A percentile compares a stretch with the other conserved stretches of the same genome.
Conservation (phyloP, 1,140 invertebrate genomes). For the Pygmarrhopalites habei region DNA sequence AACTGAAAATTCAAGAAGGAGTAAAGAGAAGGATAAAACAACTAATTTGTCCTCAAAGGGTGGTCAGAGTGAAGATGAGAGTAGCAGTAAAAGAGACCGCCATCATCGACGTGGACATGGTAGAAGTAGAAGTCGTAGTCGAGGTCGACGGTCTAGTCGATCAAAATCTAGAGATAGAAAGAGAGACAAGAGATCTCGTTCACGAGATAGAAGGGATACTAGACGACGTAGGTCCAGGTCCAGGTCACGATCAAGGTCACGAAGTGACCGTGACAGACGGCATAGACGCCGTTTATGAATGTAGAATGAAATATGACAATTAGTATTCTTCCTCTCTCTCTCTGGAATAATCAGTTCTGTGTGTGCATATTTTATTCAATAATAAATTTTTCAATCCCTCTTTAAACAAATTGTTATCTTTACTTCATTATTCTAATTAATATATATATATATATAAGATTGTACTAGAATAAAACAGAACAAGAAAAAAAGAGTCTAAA, state of each 20-base stretch:
- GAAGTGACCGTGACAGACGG: neutral
- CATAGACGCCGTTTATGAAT: neutral
- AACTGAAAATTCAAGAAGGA: neutral
- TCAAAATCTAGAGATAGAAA: neutral
- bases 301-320: neutral
- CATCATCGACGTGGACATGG: neutral
- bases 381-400: neutral
- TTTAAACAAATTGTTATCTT: too few relatives aligned
- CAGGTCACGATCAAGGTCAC: neutral
- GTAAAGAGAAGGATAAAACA: neutral
- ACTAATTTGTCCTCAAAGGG: constrained; percentile 3
- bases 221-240: neutral
- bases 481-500: too few relatives aligned
- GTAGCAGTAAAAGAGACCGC: neutral
- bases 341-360: neutral
- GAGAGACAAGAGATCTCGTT: neutral
- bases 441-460: too few relatives aligned
- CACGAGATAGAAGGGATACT: neutral
- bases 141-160: constrained; percentile 2
- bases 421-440: too few relatives aligned
- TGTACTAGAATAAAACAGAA: too few relatives aligned
- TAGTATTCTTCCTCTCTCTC: neutral
- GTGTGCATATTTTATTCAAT: neutral
- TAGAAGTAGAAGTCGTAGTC: neutral
- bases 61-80: neutral